Evolutionary conservation across 1,140 invertebrate species (phyloP).

Genomic region (Cydia splendana): DNA sequence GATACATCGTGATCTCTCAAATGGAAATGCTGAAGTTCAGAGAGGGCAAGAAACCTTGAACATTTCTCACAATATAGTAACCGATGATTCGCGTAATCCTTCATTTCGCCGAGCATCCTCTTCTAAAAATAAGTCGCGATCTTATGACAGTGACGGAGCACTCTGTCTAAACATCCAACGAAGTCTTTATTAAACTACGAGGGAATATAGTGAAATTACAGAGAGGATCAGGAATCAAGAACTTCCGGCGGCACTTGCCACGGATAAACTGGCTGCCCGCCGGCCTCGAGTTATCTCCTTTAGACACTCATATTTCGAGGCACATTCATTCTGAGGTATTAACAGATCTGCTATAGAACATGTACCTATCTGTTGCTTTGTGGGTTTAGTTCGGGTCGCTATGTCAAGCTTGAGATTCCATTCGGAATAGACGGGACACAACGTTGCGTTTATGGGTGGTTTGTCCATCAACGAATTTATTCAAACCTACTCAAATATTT

Average conservation of each 20-base stretch:
- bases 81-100: slow-evolving; percentile 23
- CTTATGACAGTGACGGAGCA: slow-evolving; percentile 27
- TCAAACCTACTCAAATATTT: too few species aligned
- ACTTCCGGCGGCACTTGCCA: neutral
- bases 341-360: neutral
- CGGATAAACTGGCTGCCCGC: slow-evolving; percentile 17
- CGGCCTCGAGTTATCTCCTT: slow-evolving; percentile 20
- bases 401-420: slow-evolving; percentile 2
- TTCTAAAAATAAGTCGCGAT: slow-evolving; percentile 25
- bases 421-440: neutral
- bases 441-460: neutral
- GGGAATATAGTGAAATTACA: slow-evolving; percentile 12
- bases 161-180: slow-evolving; percentile 16
- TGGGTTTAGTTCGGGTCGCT: neutral
- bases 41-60: neutral
- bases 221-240: slow-evolving; percentile 9
- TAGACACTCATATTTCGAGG: slow-evolving; percentile 29
- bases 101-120: slow-evolving; percentile 21
- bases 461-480: neutral
- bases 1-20: neutral
- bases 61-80: neutral
- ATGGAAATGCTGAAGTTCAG: neutral
- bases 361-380: neutral
- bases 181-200: slow-evolving; percentile 25
- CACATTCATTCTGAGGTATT: slow-evolving; percentile 22